Percentiles rank a stretch among this genome's conserved stretches.
phyloP scores from a whole-genome alignment of 1,140 invertebrate species.

The Adelges cooleyi region DNA sequence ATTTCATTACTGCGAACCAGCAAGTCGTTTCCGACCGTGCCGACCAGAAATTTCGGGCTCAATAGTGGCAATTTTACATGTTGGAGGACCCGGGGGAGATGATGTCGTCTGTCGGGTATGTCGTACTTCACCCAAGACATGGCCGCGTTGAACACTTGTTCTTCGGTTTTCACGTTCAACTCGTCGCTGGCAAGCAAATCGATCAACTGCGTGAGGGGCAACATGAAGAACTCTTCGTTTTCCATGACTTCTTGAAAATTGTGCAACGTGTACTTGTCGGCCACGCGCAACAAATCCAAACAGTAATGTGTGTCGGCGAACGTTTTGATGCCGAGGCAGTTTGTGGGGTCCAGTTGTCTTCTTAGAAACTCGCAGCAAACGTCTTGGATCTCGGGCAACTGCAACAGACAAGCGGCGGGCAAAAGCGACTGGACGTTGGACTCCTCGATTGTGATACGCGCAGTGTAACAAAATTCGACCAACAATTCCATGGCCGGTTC shows the following conservation, averaged over 20 bases:
- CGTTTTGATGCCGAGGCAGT: slow-evolving; percentile 94
- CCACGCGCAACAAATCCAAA: slow-evolving; percentile 82
- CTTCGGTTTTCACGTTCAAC: slow-evolving; percentile 91
- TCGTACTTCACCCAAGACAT: slow-evolving; percentile 99
- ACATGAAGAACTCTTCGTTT: slow-evolving; percentile 91
- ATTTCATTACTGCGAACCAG: slow-evolving; percentile 92
- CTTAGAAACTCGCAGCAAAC: slow-evolving; percentile 98
- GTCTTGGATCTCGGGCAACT: slow-evolving; percentile 82
- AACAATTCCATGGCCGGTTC: slow-evolving; percentile 94
- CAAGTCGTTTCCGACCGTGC: slow-evolving; percentile 90
- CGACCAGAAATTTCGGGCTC: slow-evolving; percentile 94
- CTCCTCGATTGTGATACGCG: slow-evolving; percentile 95
- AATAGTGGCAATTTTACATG: slow-evolving; percentile 92
- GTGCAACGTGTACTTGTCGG: slow-evolving; percentile 96
- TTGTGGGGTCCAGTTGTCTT: slow-evolving; percentile 90
- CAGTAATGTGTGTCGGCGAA: slow-evolving; percentile 98
- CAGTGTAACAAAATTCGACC: slow-evolving; percentile 97
- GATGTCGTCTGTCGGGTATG: slow-evolving; percentile 77
- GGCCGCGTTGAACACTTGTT: slow-evolving; percentile 88
- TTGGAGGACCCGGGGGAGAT: slow-evolving; percentile 83
- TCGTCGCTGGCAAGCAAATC: slow-evolving; percentile 97
- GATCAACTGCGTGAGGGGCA: slow-evolving; percentile 88
- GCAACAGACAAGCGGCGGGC: slow-evolving; percentile 90
- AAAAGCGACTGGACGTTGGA: slow-evolving; percentile 93
- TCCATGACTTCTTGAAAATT: slow-evolving; percentile 98